Percentiles rank a stretch among this genome's conserved stretches.
Conservation (phyloP, 1,140 invertebrate species). For the Lucilia cuprina region DNA sequence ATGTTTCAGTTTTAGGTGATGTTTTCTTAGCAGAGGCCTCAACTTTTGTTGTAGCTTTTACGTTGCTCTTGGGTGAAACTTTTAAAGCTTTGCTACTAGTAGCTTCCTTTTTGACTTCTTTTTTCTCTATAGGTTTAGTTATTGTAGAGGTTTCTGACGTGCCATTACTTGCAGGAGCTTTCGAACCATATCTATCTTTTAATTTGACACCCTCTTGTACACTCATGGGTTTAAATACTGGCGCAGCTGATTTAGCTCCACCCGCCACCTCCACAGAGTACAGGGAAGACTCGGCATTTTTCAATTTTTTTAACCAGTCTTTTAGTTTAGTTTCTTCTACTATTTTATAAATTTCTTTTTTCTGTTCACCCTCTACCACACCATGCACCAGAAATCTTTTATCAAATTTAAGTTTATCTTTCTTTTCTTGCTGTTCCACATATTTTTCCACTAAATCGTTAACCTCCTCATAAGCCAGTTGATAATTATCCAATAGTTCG, state of each 20-base stretch:
- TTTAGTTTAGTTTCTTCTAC: slow-evolving; percentile 50
- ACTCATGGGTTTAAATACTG: slow-evolving; percentile 50
- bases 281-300: slow-evolving; percentile 48
- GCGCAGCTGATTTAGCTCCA: slow-evolving; percentile 50
- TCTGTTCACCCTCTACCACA: slow-evolving; percentile 34
- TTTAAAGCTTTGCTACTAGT: slow-evolving; percentile 11
- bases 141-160: background rate
- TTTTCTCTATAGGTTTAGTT: background rate
- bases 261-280: slow-evolving; percentile 57
- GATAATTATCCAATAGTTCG: slow-evolving; percentile 55
- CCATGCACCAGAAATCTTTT: slow-evolving; percentile 54
- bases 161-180: background rate
- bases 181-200: background rate
- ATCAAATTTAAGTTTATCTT: slow-evolving; percentile 44
- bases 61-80: background rate
- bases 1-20: slow-evolving; percentile 43
- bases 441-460: slow-evolving; percentile 46
- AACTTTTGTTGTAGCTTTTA: slow-evolving; percentile 35
- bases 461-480: slow-evolving; percentile 53
- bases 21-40: slow-evolving; percentile 31
- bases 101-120: slow-evolving; percentile 1
- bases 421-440: slow-evolving; percentile 44
- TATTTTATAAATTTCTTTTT: slow-evolving; percentile 50
- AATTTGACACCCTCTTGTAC: slow-evolving; percentile 39
- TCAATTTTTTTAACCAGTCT: slow-evolving; percentile 51